A percentile compares a stretch with the other conserved stretches of the same genome.
Conservation (phyloP, 1,140 invertebrate genomes). For the Homalodisca vitripennis region DNA sequence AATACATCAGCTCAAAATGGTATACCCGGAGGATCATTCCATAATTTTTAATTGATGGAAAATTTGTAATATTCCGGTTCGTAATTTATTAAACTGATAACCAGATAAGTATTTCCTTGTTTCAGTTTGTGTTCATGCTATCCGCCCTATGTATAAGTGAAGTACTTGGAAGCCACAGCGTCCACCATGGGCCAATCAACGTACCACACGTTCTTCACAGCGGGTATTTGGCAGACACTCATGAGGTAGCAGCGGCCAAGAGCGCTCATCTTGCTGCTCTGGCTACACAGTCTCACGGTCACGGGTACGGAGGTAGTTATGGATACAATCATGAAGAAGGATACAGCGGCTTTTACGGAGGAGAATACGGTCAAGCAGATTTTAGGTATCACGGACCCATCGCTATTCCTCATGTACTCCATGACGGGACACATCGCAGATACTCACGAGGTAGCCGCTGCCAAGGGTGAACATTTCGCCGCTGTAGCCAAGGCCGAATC, state of each 20-base stretch:
- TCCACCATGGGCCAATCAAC: background rate
- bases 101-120: no score
- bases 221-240: constrained; percentile 34
- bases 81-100: no score
- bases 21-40: no score
- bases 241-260: constrained; percentile 40
- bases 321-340: background rate
- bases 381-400: constrained; percentile 1
- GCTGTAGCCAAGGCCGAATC: constrained; percentile 10
- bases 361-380: background rate
- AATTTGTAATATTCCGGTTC: no score
- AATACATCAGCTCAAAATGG: no score
- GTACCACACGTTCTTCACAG: background rate
- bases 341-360: background rate
- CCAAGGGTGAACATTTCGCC: constrained; percentile 37
- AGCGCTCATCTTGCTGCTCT: constrained; percentile 33
- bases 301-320: constrained; percentile 24
- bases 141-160: no score
- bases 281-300: constrained; percentile 15
- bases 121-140: no score
- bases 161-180: background rate
- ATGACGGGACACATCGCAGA: constrained; percentile 23
- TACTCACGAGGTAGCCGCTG: constrained; percentile 33
- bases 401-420: constrained; percentile 23
- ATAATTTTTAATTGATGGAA: no score